Conservation (phyloP, 1,140 invertebrate species). For the Drusus annulatus region DNA sequence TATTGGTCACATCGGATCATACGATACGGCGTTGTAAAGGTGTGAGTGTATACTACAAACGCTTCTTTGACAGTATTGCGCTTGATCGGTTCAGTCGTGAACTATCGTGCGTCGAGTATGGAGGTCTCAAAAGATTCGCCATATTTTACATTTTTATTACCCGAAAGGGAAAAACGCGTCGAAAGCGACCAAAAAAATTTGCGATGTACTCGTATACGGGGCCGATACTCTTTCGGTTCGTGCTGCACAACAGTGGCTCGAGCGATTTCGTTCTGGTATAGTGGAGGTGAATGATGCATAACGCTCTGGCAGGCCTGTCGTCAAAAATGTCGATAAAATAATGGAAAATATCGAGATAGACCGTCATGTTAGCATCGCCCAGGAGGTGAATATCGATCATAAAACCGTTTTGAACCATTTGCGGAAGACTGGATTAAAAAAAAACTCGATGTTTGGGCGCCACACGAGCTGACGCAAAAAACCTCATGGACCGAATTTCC, state of each 20-base stretch:
- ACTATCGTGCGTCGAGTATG: constrained; percentile 29
- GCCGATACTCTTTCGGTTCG: constrained; percentile 4
- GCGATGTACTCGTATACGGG: no score
- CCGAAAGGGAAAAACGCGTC: constrained; percentile 17
- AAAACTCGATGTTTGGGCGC: constrained; percentile 18
- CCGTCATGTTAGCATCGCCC: constrained; percentile 17
- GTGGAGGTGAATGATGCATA: constrained; percentile 4
- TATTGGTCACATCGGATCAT: constrained; percentile 7
- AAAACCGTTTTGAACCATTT: constrained; percentile 17
- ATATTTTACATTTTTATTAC: constrained; percentile 26
- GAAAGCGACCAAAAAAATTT: constrained; percentile 26
- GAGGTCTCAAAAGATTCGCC: neutral
- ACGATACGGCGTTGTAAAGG: neutral
- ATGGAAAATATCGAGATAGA: constrained; percentile 24
- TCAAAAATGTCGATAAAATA: constrained; percentile 16
- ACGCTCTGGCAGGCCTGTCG: constrained; percentile 23
- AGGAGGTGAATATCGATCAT: constrained; percentile 20
- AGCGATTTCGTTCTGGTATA: constrained; percentile 23
- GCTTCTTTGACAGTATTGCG: constrained; percentile 9
- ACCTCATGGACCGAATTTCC: constrained; percentile 25
- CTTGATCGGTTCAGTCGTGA: constrained; percentile 57
- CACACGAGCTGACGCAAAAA: constrained; percentile 28
- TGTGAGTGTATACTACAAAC: constrained; percentile 10
- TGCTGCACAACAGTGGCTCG: constrained; percentile 13
- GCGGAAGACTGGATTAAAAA: constrained; percentile 11